Percentiles rank a stretch among this genome's conserved stretches.
These are phyloP conservation scores for Notodonta ziczac DNA, from an alignment of 2,888 invertebrate genomes.

Conservation along the genomic window DNA sequence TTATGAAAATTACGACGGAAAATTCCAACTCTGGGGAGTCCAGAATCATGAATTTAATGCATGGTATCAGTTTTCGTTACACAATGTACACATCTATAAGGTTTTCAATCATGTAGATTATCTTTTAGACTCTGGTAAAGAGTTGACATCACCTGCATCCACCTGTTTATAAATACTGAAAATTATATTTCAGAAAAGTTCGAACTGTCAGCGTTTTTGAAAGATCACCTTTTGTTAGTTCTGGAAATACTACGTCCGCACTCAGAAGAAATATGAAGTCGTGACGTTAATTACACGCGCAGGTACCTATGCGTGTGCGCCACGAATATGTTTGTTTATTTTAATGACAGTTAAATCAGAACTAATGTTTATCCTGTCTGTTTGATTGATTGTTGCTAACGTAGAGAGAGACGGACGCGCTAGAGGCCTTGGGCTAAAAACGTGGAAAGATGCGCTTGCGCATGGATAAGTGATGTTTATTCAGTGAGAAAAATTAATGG, in stretches of 20 bases:
- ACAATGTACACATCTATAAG: too few relatives aligned
- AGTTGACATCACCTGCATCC: background rate
- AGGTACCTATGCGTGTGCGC: conserved; percentile 43
- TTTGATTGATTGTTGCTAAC: conserved; percentile 67
- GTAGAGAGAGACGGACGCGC: conserved; percentile 47
- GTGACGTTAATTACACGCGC: conserved; percentile 67
- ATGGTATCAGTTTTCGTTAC: too few relatives aligned
- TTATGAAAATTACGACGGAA: too few relatives aligned
- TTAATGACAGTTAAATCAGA: conserved; percentile 71
- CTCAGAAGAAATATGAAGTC: conserved; percentile 59
- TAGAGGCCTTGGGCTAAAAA: conserved; percentile 52
- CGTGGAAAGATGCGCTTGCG: conserved; percentile 13
- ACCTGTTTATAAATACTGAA: conserved; percentile 9
- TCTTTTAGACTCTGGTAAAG: too few relatives aligned
- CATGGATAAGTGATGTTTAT: conserved; percentile 15
- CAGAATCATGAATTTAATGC: too few relatives aligned
- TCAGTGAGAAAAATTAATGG: conserved; percentile 20
- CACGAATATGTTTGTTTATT: conserved; percentile 66
- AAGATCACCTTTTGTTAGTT: conserved; percentile 36
- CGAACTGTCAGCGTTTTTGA: conserved; percentile 37
- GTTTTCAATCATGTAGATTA: too few relatives aligned
- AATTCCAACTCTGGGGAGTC: too few relatives aligned
- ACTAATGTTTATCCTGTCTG: conserved; percentile 69
- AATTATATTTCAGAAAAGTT: conserved; percentile 17
- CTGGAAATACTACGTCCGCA: conserved; percentile 38